Conservation (phyloP, 2,797 vertebrate genomes). For the Etheostoma perlongum region DNA sequence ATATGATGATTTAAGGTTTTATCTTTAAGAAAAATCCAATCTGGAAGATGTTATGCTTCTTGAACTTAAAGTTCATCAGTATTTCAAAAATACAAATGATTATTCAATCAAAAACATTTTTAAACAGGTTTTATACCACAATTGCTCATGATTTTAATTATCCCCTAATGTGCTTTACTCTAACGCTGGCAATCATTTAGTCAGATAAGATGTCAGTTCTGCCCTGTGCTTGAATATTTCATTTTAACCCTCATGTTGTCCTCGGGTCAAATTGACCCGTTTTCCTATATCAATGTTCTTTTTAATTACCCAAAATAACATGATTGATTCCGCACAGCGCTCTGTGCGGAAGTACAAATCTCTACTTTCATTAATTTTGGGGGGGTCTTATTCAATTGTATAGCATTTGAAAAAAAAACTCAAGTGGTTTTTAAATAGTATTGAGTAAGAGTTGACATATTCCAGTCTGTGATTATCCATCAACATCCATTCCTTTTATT, state of each 20-base stretch:
- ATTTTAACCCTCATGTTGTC: constrained; percentile 1
- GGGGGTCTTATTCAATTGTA: too few species aligned
- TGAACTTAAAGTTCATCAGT: constrained; percentile 14
- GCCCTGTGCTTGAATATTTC: constrained; percentile 24
- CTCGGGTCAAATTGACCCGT: too few species aligned
- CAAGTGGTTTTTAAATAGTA: too few species aligned
- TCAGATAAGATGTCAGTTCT: constrained; percentile 33
- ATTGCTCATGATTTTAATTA: constrained; percentile 37
- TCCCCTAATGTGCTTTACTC: constrained; percentile 38
- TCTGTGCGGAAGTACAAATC: too few species aligned
- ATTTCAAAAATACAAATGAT: constrained; percentile 26
- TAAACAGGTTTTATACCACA: constrained; percentile 4
- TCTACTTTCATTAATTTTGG: too few species aligned
- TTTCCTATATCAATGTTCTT: too few species aligned
- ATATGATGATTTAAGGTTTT: constrained; percentile 19
- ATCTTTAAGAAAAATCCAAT: constrained; percentile 1
- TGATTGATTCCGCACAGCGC: too few species aligned
- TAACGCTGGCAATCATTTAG: constrained; percentile 42
- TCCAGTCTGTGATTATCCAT: too few species aligned
- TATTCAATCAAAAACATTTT: constrained; percentile 19
- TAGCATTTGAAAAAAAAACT: too few species aligned
- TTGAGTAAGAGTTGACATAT: too few species aligned
- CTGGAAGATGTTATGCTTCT: neutral
- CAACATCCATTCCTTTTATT: too few species aligned
- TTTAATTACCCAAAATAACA: too few species aligned